Evolutionary conservation across 2,888 invertebrate species (phyloP).

Genomic region (Trissonchulus sp.): DNA sequence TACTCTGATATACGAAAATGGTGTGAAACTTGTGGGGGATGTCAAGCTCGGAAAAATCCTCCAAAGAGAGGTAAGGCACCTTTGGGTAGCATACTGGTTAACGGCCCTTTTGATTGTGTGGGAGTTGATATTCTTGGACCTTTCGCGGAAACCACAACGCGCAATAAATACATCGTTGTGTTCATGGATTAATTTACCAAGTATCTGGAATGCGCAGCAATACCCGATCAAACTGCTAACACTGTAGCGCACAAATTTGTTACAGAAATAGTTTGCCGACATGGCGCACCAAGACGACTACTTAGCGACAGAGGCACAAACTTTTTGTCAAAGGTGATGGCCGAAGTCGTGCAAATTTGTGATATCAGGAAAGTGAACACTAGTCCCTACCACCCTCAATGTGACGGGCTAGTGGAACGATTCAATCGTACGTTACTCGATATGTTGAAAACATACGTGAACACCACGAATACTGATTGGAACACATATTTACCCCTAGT

Average conservation of each 20-base stretch:
- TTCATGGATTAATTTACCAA: conserved; percentile 13
- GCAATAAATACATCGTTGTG: conserved; percentile 8
- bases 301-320: conserved; percentile 10
- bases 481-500: neutral
- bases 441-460: neutral
- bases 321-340: conserved; percentile 4
- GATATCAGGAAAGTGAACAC: neutral
- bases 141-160: neutral
- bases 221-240: neutral
- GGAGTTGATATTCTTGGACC: conserved; percentile 13
- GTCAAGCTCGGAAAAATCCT: neutral
- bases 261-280: neutral
- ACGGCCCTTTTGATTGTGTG: conserved; percentile 18
- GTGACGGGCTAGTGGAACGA: conserved; percentile 5
- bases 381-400: conserved; percentile 8
- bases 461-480: neutral
- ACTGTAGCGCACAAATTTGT: neutral
- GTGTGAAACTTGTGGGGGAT: neutral
- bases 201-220: neutral
- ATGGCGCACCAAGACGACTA: neutral
- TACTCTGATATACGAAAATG: neutral
- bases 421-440: neutral
- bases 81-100: neutral
- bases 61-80: neutral
- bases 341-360: neutral